These are phyloP conservation scores for Rhyacichthys aspro DNA, from an alignment of 2,797 vertebrate species.

Conservation along the genomic window DNA sequence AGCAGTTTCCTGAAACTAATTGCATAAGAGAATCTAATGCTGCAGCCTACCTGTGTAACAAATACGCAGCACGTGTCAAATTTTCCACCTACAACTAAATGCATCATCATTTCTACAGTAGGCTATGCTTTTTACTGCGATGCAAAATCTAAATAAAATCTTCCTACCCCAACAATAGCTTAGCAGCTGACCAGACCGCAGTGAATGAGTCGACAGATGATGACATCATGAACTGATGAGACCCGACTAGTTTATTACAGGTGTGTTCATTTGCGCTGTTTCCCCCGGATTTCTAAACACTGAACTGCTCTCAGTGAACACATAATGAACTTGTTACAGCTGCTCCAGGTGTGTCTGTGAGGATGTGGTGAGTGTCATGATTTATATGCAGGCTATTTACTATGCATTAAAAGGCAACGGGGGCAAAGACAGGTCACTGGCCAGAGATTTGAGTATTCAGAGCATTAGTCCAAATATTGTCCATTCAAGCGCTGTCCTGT, in stretches of 20 bases:
- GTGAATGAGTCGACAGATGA: neutral
- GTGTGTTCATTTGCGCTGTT: neutral
- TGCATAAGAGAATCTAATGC: too few relatives aligned
- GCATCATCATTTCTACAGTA: neutral
- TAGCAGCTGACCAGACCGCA: neutral
- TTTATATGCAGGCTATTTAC: slow-evolving; percentile 8
- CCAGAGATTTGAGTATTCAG: neutral
- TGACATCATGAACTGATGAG: slow-evolving; percentile 9
- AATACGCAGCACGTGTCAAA: neutral
- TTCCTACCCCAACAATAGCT: neutral
- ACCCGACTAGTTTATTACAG: neutral
- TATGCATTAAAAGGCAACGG: neutral
- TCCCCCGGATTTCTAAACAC: neutral
- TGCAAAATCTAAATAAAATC: neutral
- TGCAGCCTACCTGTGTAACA: neutral
- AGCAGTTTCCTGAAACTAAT: slow-evolving; percentile 31
- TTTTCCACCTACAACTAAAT: neutral
- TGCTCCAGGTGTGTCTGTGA: slow-evolving; percentile 22
- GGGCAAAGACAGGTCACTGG: neutral
- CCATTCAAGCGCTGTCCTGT: neutral
- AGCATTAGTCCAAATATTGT: slow-evolving; percentile 5
- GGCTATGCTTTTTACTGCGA: too few relatives aligned
- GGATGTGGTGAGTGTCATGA: slow-evolving; percentile 22
- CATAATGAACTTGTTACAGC: slow-evolving; percentile 3
- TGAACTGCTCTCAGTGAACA: neutral